Base-by-base conservation (phyloP, 2,113 vertebrate species). In the Numida meleagris region DNA sequence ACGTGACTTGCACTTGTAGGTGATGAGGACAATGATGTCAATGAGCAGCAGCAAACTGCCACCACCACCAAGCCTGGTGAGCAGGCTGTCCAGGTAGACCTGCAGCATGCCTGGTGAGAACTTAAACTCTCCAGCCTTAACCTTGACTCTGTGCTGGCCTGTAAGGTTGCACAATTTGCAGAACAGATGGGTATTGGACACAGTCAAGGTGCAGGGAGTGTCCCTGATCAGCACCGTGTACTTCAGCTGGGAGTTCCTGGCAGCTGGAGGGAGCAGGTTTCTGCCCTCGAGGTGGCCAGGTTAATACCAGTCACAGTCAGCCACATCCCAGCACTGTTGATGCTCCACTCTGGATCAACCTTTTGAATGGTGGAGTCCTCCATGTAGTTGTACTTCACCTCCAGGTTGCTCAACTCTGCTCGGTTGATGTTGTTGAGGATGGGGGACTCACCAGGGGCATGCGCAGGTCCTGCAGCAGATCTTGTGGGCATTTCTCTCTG, bases 151-250 rank as follows among this genome's bases (percentile, higher is more conserved):
- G 97, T 99, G 99, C 51, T 99, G 99, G 80, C 99, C 99, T 0
- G 99, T 99, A 95, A 99, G 98, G 97, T 99, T 99, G 66, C 99
- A 99, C 27, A 98, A 99, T 91, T 99, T 99, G 46, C 99, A 99
- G 83, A 99, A 98, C 90, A 99, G 98, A 97, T 99, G 99, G 16
- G 98, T 98, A 96, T 99, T 99, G 0, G 99, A 99, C 81, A 99
- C 98, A 0, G 99, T 99, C 78, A 99, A 98, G 48, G 97, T 94
- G 33, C 99, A 99, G 25, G 98, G 98, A 2, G 98, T 99, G 53
- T 99, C 99, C 23, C 99, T 99, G 1, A 99, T 99, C 89, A 99
- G 98, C 91, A 99, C 99, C 0, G 99, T 99, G 98, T 99, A 99
- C 98, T 99, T 99, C 92, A 99, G 98, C 71, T 98, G 98, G 21